These are phyloP conservation scores for Balaeniceps rex DNA, from an alignment of 2,113 vertebrate species.

Conservation along the genomic window DNA sequence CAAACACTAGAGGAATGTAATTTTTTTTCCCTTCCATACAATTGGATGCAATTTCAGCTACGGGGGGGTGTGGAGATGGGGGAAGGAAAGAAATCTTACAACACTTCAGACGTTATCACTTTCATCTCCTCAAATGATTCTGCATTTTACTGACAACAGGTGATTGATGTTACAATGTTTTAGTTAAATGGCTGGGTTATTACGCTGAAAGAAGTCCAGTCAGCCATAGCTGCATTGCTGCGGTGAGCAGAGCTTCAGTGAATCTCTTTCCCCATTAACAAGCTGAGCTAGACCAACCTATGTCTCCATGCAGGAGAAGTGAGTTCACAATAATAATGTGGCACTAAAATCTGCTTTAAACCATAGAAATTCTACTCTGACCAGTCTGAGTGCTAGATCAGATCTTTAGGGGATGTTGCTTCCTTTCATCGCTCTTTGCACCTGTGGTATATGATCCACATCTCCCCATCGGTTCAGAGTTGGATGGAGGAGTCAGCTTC, in stretches of 20 bases:
- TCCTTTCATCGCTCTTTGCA: not conserved
- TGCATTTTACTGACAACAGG: not conserved
- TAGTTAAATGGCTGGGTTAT: constrained; percentile 5
- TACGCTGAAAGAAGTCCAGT: not conserved
- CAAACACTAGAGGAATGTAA: not conserved
- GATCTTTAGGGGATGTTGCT: not conserved
- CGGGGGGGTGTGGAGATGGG: accelerated
- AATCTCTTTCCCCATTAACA: not conserved
- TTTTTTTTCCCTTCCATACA: not conserved
- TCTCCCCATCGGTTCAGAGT: not conserved
- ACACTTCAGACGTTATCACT: not conserved
- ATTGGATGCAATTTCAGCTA: not conserved
- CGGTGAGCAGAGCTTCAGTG: not conserved
- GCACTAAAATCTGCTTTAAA: not conserved
- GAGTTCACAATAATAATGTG: not conserved
- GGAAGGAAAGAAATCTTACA: not conserved
- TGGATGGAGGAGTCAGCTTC: not conserved
- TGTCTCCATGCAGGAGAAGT: not conserved
- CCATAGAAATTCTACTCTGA: not conserved
- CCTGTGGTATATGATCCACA: not conserved
- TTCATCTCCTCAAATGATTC: constrained; percentile 7
- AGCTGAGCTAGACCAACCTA: not conserved
- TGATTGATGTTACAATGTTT: constrained; percentile 8
- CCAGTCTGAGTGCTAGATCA: not conserved
- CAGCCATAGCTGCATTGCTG: not conserved